Conservation (phyloP, 1,140 invertebrate species). For the Platorchestia sp. region DNA sequence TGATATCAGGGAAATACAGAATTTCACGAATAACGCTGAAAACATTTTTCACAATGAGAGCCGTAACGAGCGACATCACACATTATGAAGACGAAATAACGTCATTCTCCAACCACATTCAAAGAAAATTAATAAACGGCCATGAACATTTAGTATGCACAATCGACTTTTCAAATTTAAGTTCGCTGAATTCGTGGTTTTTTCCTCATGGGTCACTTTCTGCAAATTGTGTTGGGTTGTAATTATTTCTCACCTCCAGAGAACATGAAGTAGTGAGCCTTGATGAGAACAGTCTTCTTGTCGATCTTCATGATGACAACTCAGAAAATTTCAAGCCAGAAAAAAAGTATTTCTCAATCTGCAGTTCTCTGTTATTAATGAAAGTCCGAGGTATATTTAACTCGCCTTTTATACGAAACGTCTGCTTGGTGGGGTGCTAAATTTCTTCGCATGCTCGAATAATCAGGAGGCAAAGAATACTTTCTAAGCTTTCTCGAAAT, state of each 20-base stretch:
- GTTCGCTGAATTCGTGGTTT: not conserved
- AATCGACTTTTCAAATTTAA: not conserved
- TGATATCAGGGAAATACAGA: not conserved
- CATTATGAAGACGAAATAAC: not conserved
- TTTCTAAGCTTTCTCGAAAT: not conserved
- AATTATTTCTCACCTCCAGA: not conserved
- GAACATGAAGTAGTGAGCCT: slow-evolving; percentile 5
- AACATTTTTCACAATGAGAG: not conserved
- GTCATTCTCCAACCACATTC: not conserved
- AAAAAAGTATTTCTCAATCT: not conserved
- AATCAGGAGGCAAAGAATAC: not conserved
- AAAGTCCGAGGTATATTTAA: not conserved
- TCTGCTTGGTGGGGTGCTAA: not conserved
- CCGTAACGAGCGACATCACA: not conserved
- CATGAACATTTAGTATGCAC: not conserved
- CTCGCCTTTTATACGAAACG: not conserved
- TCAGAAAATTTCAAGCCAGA: not conserved
- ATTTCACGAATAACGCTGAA: not conserved
- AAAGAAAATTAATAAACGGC: not conserved
- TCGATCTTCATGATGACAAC: not conserved
- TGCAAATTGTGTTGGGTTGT: too few relatives aligned
- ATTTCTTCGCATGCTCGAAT: not conserved
- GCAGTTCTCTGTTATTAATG: not conserved
- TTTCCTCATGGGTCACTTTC: not conserved
- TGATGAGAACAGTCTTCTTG: not conserved